A percentile compares a stretch with the other conserved stretches of the same genome.
Evolutionary conservation across 1,140 invertebrate genomes (phyloP).

Genomic region (Elysia chlorotica): DNA sequence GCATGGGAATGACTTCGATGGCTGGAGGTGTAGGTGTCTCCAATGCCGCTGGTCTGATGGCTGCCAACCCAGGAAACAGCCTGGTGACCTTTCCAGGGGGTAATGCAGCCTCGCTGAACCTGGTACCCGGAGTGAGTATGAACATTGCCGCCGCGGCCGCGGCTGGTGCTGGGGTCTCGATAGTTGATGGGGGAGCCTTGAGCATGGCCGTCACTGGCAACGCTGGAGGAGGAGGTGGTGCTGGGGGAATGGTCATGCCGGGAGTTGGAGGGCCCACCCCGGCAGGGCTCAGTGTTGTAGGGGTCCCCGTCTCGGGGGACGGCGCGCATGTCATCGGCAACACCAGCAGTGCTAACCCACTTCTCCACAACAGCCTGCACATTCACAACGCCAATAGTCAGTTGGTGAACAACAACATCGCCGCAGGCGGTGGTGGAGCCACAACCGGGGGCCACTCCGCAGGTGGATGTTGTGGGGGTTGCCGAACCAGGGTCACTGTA

Average conservation of each 20-base stretch:
- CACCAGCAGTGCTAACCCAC: background rate
- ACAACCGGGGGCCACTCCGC: background rate
- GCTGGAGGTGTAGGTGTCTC: too few species aligned
- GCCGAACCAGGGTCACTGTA: slow-evolving; percentile 16
- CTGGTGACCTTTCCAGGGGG: slow-evolving; percentile 13
- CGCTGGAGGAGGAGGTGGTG: background rate
- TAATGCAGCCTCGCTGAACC: slow-evolving; percentile 5
- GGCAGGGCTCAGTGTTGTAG: background rate
- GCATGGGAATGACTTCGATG: slow-evolving; percentile 22
- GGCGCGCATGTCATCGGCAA: background rate
- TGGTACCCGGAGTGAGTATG: slow-evolving; percentile 15
- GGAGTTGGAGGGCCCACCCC: background rate
- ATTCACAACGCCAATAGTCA: slow-evolving; percentile 4
- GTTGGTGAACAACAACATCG: slow-evolving; percentile 2
- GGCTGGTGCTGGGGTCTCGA: slow-evolving; percentile 8
- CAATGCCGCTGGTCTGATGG: slow-evolving; percentile 2
- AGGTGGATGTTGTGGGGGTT: slow-evolving; percentile 16
- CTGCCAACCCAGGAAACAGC: slow-evolving; percentile 18
- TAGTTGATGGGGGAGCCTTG: slow-evolving; percentile 9
- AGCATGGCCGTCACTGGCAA: slow-evolving; percentile 19
- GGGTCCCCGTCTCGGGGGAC: background rate
- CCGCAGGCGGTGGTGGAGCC: background rate
- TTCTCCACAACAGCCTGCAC: slow-evolving; percentile 18
- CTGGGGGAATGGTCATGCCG: background rate
- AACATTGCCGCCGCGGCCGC: background rate